Conservation (phyloP, 1,140 invertebrate genomes). For the Drepana arcuata region DNA sequence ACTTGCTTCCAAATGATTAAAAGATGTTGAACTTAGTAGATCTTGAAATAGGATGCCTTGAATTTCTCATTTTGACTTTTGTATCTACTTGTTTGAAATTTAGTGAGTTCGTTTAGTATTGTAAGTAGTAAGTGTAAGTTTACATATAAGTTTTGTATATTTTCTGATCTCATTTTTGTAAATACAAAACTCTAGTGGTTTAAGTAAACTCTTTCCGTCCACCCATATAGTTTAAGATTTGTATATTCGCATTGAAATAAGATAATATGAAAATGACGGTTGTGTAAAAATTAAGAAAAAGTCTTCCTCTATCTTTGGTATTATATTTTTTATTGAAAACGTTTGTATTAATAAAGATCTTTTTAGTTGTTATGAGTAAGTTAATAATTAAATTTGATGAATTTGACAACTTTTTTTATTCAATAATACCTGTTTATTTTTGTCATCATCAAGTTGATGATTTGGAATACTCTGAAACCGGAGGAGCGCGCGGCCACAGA, state of each 20-base stretch:
- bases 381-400: not conserved
- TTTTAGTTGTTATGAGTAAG: conserved; percentile 10
- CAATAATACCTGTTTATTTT: no score
- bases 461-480: no score
- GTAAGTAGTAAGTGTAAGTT: conserved; percentile 24
- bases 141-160: conserved; percentile 32
- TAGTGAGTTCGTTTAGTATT: conserved; percentile 27
- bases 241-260: conserved; percentile 4
- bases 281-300: conserved; percentile 6
- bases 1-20: no score
- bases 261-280: conserved; percentile 6
- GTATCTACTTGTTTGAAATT: no score
- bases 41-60: no score
- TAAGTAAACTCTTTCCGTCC: conserved; percentile 46
- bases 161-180: conserved; percentile 65
- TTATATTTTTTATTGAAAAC: not conserved
- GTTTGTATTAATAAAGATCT: conserved; percentile 17
- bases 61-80: no score
- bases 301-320: conserved; percentile 8
- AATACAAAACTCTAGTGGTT: conserved; percentile 37
- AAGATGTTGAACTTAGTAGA: no score
- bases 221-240: conserved; percentile 6
- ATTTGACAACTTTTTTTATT: not conserved
- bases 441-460: no score
- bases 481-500: no score